Evolutionary conservation across 1,140 invertebrate genomes (phyloP).

Genomic region (Drosophila neocordata): DNA sequence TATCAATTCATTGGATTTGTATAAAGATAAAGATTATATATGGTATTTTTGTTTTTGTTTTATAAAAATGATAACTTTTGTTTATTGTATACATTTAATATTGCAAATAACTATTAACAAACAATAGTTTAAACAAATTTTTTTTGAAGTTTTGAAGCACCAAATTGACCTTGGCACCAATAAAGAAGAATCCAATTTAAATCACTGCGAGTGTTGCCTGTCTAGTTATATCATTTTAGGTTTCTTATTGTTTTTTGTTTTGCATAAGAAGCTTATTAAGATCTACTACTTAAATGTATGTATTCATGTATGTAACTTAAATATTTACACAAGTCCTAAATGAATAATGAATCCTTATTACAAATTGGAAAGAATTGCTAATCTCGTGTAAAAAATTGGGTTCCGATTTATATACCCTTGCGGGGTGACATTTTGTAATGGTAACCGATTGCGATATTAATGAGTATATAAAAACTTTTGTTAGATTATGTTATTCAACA

Average conservation of each 20-base stretch:
- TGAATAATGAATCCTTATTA: conserved; percentile 19
- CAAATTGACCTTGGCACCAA: conserved; percentile 48
- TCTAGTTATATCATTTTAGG: neutral
- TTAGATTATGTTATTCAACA: too few relatives aligned
- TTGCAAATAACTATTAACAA: conserved; percentile 77
- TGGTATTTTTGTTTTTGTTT: conserved; percentile 5
- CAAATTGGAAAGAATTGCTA: conserved; percentile 14
- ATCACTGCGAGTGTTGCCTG: conserved; percentile 41
- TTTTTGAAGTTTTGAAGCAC: conserved; percentile 37
- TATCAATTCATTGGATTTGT: conserved; percentile 11
- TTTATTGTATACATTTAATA: conserved; percentile 50
- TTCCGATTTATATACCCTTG: neutral
- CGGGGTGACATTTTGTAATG: neutral
- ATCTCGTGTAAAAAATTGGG: conserved; percentile 42
- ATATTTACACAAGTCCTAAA: conserved; percentile 62
- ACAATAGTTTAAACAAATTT: conserved; percentile 50
- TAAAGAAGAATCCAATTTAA: conserved; percentile 54
- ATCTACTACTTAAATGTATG: conserved; percentile 37
- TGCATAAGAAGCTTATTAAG: conserved; percentile 65
- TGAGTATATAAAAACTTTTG: too few relatives aligned
- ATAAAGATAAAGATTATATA: too few relatives aligned
- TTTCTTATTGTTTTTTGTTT: conserved; percentile 25
- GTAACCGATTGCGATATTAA: too few relatives aligned
- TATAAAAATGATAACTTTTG: conserved; percentile 66
- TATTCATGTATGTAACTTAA: conserved; percentile 46